Evolutionary conservation across 2,797 vertebrate genomes (phyloP).

Genomic region (Paramormyrops hopkinsi): DNA sequence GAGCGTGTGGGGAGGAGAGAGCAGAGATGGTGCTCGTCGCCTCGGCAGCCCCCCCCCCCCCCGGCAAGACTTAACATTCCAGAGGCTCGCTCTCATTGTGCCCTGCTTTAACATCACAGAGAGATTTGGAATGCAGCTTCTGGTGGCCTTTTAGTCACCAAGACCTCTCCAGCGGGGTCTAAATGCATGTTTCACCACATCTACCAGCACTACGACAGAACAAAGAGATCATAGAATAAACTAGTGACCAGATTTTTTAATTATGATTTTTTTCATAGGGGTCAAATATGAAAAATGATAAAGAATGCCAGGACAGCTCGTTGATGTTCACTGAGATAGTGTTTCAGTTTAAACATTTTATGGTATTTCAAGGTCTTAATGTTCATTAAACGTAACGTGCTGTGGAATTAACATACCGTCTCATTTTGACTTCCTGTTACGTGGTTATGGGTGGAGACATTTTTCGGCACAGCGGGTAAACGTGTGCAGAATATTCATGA

Average conservation of each 20-base stretch:
- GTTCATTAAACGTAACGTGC: not conserved
- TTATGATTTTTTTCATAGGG: not conserved
- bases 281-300: not conserved
- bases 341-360: not conserved
- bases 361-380: not conserved
- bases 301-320: not conserved
- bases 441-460: not conserved
- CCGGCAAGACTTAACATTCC: slow-evolving; percentile 15
- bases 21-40: not conserved
- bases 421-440: not conserved
- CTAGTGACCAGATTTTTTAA: not conserved
- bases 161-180: not conserved
- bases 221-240: not conserved
- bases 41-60: not conserved
- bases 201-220: not conserved
- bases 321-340: not conserved
- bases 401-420: not conserved
- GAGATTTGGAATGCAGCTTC: not conserved
- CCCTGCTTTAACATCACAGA: not conserved
- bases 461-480: not conserved
- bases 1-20: not conserved
- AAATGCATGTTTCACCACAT: not conserved
- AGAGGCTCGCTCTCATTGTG: not conserved
- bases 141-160: not conserved
- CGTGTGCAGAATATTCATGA: not conserved